These are phyloP conservation scores for Orchesella cincta DNA, from an alignment of 1,140 invertebrate species.

Conservation along the genomic window DNA sequence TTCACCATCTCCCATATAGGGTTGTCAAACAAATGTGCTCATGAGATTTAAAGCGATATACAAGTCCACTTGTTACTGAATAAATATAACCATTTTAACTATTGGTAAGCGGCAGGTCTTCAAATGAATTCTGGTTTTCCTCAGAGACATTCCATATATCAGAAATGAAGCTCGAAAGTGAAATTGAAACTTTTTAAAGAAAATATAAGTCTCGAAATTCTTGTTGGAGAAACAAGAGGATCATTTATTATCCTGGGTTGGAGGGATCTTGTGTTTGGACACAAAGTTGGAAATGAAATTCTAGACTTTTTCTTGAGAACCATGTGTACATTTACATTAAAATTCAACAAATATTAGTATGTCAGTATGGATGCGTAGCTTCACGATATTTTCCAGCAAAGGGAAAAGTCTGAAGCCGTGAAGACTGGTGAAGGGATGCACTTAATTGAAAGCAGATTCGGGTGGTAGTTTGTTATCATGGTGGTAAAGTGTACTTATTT, in stretches of 20 bases:
- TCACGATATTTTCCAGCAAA: not conserved
- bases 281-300: constrained; percentile 3
- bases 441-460: constrained; percentile 16
- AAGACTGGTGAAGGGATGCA: not conserved
- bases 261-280: not conserved
- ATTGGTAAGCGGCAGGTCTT: too few species aligned
- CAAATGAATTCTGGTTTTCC: constrained; percentile 10
- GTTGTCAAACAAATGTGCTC: too few species aligned
- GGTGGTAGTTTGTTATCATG: not conserved
- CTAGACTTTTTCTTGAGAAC: not conserved
- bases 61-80: too few species aligned
- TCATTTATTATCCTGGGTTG: not conserved
- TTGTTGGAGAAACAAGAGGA: not conserved
- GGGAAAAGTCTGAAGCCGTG: not conserved
- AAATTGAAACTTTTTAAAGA: not conserved
- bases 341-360: not conserved
- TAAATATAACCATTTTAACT: too few species aligned
- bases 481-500: not conserved
- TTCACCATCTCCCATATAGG: too few species aligned
- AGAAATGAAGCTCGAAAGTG: not conserved
- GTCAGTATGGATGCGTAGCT: not conserved
- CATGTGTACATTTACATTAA: not conserved
- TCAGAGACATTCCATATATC: not conserved
- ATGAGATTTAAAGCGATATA: too few species aligned
- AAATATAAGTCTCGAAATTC: not conserved